These are phyloP conservation scores for Elegia similella DNA, from an alignment of 2,888 invertebrate species.

Conservation along the genomic window DNA sequence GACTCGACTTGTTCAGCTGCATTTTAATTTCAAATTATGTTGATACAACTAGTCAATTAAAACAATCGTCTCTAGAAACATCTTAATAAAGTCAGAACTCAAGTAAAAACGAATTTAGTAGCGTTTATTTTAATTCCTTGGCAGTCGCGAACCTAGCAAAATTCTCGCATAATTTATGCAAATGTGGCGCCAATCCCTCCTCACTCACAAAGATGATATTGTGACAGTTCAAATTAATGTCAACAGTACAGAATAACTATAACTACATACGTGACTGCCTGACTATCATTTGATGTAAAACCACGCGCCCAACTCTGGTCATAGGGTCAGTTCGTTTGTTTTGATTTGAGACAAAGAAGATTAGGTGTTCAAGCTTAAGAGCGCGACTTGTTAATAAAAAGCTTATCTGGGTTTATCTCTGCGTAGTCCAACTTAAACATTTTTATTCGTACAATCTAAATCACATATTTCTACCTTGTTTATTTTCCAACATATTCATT, in stretches of 20 bases:
- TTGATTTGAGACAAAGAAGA: too few relatives aligned
- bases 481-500: too few relatives aligned
- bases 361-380: too few relatives aligned
- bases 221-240: conserved; percentile 41
- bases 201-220: conserved; percentile 38
- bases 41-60: not conserved
- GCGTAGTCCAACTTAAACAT: too few relatives aligned
- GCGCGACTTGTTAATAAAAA: too few relatives aligned
- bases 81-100: conserved; percentile 18
- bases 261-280: not conserved
- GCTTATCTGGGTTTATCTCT: too few relatives aligned
- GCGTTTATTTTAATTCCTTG: conserved; percentile 33
- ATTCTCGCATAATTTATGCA: conserved; percentile 51
- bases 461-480: too few relatives aligned
- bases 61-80: not conserved
- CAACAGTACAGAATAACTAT: conserved; percentile 20
- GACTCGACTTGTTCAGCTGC: not conserved
- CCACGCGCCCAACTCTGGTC: too few relatives aligned
- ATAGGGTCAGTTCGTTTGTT: too few relatives aligned
- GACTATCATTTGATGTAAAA: too few relatives aligned
- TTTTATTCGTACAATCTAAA: too few relatives aligned
- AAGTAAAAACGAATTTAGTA: conserved; percentile 29
- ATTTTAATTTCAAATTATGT: not conserved
- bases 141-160: conserved; percentile 27
- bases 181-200: conserved; percentile 45